Evolutionary conservation across 2,888 invertebrate species (phyloP), one percentile per base, ranked within the genome.

Genomic region (Parnassius smintheus): DNA sequence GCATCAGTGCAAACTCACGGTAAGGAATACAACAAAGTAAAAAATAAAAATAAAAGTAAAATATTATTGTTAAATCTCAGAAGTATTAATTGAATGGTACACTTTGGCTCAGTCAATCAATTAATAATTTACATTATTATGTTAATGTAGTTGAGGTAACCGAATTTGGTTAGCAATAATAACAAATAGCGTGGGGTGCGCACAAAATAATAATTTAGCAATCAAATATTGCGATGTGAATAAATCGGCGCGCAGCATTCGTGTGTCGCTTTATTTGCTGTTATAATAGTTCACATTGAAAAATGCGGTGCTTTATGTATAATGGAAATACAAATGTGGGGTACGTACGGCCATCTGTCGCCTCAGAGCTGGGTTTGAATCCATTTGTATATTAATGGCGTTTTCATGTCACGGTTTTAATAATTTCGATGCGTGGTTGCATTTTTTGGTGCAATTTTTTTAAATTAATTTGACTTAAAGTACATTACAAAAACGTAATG

Each of bases 301-400:
- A 76, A 76, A 76, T 70, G 44, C 13, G 48, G 48, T 68, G 72
- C 74, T 72, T 75, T 72, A 72, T 69, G 72, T 72, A 81, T 78
- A 81, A 83, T 75, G 74, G 74, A 75, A 77, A 75, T 75, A 77
- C 75, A 72, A 72, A 71, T 72, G 73, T 79, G 76, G 82, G 80
- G 79, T 69, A 67, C 70, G 74, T 75, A 74, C 72, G 73, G 72
- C 84, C 87, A 88, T 87, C 87, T 88, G 87, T 81, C 83, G 76
- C 72, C 66, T 61, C 65, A 55, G 67, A 70, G 70, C 70, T 75
- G 73, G 75, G 72, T 77, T 75, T 76, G 76, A 52, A 63, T 76
- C 72, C 71, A 70, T 68, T 72, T 68, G 70, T 68, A 70, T 67
- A 71, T 71, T 80, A 75, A 80, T 81, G 80, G 75, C 74, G 75